Percentiles rank a stretch among this genome's conserved stretches.
Conservation (phyloP, 2,797 vertebrate genomes). For the Chelon labrosus region DNA sequence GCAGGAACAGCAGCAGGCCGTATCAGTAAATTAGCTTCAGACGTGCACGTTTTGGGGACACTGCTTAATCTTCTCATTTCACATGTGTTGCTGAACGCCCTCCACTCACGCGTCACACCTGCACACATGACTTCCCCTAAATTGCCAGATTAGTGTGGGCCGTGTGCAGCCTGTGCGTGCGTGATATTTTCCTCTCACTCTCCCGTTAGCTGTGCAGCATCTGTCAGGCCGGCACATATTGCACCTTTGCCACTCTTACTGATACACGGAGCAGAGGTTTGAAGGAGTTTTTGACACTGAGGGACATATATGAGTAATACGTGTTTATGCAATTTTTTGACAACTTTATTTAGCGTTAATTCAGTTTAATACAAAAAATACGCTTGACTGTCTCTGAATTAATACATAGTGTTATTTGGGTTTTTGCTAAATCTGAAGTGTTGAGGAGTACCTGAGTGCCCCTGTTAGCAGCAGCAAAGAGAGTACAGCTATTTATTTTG, state of each 20-base stretch:
- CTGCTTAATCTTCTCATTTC: neutral
- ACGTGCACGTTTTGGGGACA: too few species aligned
- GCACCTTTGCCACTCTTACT: slow-evolving; percentile 11
- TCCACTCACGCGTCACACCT: neutral
- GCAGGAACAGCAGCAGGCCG: too few species aligned
- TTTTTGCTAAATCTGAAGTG: too few species aligned
- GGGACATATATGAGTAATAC: neutral
- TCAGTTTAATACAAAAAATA: neutral
- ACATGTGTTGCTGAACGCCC: neutral
- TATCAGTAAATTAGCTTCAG: too few species aligned
- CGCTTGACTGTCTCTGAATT: neutral
- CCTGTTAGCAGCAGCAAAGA: too few species aligned
- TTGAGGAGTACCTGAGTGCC: too few species aligned
- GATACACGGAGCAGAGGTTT: neutral
- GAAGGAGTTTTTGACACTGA: neutral
- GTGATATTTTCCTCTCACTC: neutral
- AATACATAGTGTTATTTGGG: too few species aligned
- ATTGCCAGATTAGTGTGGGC: neutral
- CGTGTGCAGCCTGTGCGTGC: neutral
- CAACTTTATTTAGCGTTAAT: neutral
- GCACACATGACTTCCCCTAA: neutral
- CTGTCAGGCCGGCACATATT: slow-evolving; percentile 6
- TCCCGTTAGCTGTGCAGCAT: neutral
- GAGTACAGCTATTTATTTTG: too few species aligned
- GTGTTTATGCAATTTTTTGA: neutral